These are phyloP conservation scores for Herpetotheres cachinnans DNA, from an alignment of 2,113 vertebrate genomes.

Conservation along the genomic window DNA sequence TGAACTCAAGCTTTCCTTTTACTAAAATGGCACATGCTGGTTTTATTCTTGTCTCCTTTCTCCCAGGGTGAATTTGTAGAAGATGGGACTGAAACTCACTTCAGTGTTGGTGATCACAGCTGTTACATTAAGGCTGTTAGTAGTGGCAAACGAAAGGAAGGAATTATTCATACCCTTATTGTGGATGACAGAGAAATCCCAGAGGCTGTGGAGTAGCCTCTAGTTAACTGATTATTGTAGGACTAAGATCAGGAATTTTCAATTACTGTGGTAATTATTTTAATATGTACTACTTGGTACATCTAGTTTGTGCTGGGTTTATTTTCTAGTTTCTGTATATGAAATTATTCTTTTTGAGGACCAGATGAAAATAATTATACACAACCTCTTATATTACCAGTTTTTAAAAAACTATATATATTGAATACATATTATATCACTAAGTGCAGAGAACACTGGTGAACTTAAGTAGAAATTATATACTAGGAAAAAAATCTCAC, in stretches of 20 bases:
- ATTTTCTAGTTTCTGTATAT: slow-evolving; percentile 61
- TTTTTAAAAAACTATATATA: slow-evolving; percentile 45
- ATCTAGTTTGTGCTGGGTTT: slow-evolving; percentile 52
- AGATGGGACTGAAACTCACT: slow-evolving; percentile 97
- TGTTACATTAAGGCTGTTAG: slow-evolving; percentile 97
- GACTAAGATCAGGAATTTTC: slow-evolving; percentile 44
- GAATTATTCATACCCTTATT: slow-evolving; percentile 92
- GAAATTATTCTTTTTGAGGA: slow-evolving; percentile 41
- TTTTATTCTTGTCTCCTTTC: not conserved
- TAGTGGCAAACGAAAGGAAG: slow-evolving; percentile 93
- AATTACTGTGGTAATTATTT: slow-evolving; percentile 69
- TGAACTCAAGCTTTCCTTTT: not conserved
- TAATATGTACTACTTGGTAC: slow-evolving; percentile 58
- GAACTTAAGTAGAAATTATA: slow-evolving; percentile 20
- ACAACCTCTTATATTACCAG: not conserved
- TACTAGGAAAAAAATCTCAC: not conserved
- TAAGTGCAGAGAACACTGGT: not conserved
- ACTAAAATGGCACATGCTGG: not conserved
- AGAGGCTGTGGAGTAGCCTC: slow-evolving; percentile 80
- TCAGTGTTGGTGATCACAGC: slow-evolving; percentile 85
- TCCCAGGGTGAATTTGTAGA: slow-evolving; percentile 97
- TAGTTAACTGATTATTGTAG: slow-evolving; percentile 6
- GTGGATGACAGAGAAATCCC: slow-evolving; percentile 89
- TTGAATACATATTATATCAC: not conserved
- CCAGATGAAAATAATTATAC: slow-evolving; percentile 33